Percentiles rank a stretch among this genome's conserved stretches.
Evolutionary conservation across 2,888 invertebrate species (phyloP).

Genomic region (Tachina grossa): DNA sequence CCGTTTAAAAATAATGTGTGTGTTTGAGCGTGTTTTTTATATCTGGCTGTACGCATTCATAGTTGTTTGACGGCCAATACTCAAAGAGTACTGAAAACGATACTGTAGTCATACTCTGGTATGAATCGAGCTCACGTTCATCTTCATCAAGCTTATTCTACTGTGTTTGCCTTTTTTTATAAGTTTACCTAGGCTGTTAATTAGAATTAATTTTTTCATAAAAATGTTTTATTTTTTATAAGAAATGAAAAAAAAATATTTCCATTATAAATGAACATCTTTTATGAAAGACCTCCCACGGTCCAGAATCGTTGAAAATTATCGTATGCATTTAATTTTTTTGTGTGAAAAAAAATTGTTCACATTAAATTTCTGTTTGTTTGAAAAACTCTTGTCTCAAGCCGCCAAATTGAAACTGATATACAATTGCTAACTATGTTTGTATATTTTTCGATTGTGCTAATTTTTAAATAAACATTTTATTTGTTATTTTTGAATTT

Average conservation of each 20-base stretch:
- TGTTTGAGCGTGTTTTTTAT: no score
- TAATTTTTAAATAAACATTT: conserved; percentile 45
- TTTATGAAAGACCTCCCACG: conserved; percentile 53
- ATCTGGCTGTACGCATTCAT: no score
- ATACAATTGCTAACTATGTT: no score
- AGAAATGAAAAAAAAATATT: background rate
- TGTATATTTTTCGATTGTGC: background rate
- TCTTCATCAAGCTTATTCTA: no score
- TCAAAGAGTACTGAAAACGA: no score
- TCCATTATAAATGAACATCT: background rate
- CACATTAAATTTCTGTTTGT: conserved; percentile 15
- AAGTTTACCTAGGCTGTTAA: no score
- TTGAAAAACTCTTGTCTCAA: background rate
- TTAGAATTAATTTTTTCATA: no score
- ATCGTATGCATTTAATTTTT: background rate
- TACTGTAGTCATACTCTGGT: no score
- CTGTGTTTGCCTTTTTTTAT: no score
- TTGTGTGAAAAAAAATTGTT: background rate
- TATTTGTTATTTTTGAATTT: background rate
- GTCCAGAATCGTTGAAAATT: background rate
- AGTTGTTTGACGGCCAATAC: no score
- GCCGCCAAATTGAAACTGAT: background rate
- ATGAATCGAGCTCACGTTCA: no score
- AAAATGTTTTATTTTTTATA: background rate
- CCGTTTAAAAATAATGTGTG: no score